Evolutionary conservation across 2,888 invertebrate genomes (phyloP), one percentile per base, ranked within the genome.

Genomic region (Caenorhabditis sp.): DNA sequence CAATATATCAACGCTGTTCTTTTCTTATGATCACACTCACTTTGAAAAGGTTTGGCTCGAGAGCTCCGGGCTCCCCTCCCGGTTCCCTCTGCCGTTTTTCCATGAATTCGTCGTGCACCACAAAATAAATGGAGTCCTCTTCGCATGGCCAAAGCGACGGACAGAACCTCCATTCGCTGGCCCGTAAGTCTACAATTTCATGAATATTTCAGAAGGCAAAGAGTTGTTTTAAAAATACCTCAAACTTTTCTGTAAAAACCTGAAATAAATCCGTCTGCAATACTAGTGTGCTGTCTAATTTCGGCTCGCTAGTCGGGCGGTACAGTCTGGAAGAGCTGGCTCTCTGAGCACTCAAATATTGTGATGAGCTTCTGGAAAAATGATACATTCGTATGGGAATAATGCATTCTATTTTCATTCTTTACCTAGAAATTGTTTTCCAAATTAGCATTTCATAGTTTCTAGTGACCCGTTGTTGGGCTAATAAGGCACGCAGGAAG

Each of bases 131-230:
- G 5, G 79, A 71, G 24, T 78, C 74, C 55, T 66, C 73, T 22
- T 77, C 68, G 32, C 55, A 55, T 2, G 74, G 68, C 61, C 65
- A 72, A 9, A 68, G 37, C 6, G 77, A 58, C 2, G 79, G 70
- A 9, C 74, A 79, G 41, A 81, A 79, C 30, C 79, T 30, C 81
- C 81, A 81, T 52, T 81, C 81, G 35, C 56, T 58, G 13, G 72
- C 48, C 20, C 63, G 68, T 2, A 81, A 43, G 71, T 52, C 81
- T 81, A 41, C 24, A 74, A n/a, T n/a, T n/a, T n/a, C n/a, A n/a
- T n/a, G n/a, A n/a, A n/a, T n/a, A n/a, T n/a, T n/a, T n/a, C n/a
- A n/a, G n/a, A 46, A 46, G 11, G 4, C 2, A 27, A 15, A 2
- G 9, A 5, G 11, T 58, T 50, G 20, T 8, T 35, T 22, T n/a